Base-by-base conservation (phyloP, 2,888 invertebrate genomes). In the Galeruca laticollis region DNA sequence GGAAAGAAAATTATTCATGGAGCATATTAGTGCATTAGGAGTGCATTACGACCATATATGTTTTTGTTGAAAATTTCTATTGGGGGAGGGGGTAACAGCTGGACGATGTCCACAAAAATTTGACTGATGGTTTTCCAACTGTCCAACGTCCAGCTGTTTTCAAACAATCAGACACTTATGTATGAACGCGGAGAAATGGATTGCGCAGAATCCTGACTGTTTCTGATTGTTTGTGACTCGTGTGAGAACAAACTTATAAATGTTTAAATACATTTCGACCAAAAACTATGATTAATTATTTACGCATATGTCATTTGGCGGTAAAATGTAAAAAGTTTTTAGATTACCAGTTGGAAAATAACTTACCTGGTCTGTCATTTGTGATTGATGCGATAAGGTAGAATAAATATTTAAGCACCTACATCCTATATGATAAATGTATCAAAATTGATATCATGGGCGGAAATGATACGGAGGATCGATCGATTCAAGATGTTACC, bases 351-450 rank as follows among this genome's bases (percentile, higher is more conserved):
- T 15, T 49, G 47, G 15, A 49, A 49, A 49, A 49, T 49, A 15
- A 49, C 47, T 10, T 10, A 15, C 47, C 47, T 15, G 47, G 47
- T 49, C 15, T 49, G 47, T 49, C 47, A 49, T 49, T 49, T 49
- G 47, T 49, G 47, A 49, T 49, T 49, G 47, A 49, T 49, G 47
- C 9, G 15, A 49, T 9, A 49, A 15, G 47, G 47, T 49, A 49
- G 15, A 49, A 49, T 49, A 49, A 49, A 49, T 49, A 49, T 49
- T 49, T 49, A 49, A 49, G 9, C 15, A 49, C 10, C 15, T 20
- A 49, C 47, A 49, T 49, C 47, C 18, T 13, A 15, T 15, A 10
- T 3, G 47, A 15, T 49, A 49, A 49, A 49, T 49, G 47, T 18
- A 49, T 20, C 49, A 18, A 49, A 20, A 49, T 18, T 49, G 20